A percentile compares a stretch with the other conserved stretches of the same genome.
These are phyloP conservation scores for Bilobella aurantiaca DNA, from an alignment of 1,140 invertebrate species.

Conservation along the genomic window DNA sequence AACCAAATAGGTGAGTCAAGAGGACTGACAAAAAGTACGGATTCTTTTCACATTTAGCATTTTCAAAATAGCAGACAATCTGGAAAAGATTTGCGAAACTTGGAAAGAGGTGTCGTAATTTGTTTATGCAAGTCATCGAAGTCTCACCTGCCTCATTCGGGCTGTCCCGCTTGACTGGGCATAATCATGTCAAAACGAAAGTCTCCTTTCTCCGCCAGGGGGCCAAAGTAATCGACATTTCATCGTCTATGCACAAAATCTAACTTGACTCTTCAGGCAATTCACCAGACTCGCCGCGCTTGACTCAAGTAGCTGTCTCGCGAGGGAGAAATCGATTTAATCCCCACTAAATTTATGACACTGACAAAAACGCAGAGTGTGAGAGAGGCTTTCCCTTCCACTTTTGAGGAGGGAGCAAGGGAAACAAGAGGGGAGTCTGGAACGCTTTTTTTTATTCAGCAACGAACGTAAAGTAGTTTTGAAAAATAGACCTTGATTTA, in stretches of 20 bases:
- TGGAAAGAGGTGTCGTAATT: no score
- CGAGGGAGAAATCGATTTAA: neutral
- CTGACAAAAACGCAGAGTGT: neutral
- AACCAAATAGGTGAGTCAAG: no score
- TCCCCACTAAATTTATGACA: no score
- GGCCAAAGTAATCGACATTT: neutral
- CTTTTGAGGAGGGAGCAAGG: no score
- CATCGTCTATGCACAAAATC: no score
- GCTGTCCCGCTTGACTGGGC: neutral
- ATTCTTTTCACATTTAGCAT: no score
- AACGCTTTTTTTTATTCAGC: neutral
- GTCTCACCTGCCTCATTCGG: neutral
- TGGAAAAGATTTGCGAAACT: no score
- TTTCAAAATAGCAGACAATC: no score
- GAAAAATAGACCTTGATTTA: neutral
- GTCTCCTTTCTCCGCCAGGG: neutral
- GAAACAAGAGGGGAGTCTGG: neutral
- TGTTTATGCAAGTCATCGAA: neutral
- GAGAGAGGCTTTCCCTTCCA: no score
- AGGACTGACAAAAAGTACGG: no score
- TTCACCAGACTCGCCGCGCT: neutral
- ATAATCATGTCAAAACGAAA: neutral
- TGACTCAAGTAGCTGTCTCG: neutral
- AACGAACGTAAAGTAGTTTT: no score
- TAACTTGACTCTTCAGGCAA: no score